phyloP scores from a whole-genome alignment of 1,140 invertebrate species.

The Zophobas atratus region DNA sequence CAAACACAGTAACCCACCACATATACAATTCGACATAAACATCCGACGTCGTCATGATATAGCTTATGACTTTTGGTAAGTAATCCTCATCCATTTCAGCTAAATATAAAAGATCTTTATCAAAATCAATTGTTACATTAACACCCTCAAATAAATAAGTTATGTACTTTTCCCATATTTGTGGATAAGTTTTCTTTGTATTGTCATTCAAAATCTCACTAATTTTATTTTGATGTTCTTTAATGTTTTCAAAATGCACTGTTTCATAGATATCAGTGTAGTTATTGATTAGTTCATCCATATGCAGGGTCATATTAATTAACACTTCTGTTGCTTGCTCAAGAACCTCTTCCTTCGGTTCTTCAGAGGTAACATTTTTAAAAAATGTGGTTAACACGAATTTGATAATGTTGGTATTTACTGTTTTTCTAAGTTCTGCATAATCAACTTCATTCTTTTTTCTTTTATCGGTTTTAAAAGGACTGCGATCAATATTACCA shows the following conservation, averaged over 20 bases:
- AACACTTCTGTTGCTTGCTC: conserved; percentile 56
- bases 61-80: conserved; percentile 72
- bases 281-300: conserved; percentile 42
- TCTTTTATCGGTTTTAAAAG: conserved; percentile 11
- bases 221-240: conserved; percentile 20
- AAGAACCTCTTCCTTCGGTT: conserved; percentile 51
- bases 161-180: conserved; percentile 77
- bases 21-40: conserved; percentile 76
- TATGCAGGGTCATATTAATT: conserved; percentile 53
- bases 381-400: conserved; percentile 50
- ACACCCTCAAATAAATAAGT: conserved; percentile 73
- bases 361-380: conserved; percentile 49
- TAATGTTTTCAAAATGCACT: not conserved
- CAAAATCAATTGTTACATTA: conserved; percentile 66
- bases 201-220: conserved; percentile 23
- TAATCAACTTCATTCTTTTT: not conserved
- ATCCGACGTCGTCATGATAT: conserved; percentile 71
- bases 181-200: conserved; percentile 51
- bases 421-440: conserved; percentile 34
- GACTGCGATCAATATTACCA: conserved; percentile 2
- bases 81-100: conserved; percentile 75
- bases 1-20: conserved; percentile 79
- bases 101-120: conserved; percentile 74
- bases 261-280: not conserved
- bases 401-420: conserved; percentile 47